phyloP scores from a whole-genome alignment of 2,113 vertebrate species.

The Ovis aries region ARS-UI_Ramb_v3.0 NC_056056.1:118887501-118888000 shows the following conservation, averaged over 20 bases:
- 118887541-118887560: conserved; percentile 90
- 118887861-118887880: not conserved
- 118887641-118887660: not conserved
- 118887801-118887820: not conserved
- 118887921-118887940: not conserved
- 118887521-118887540: conserved; percentile 93
- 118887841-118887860: not conserved
- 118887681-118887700: conserved; percentile 26
- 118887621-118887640: not conserved
- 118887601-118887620: conserved; percentile 5
- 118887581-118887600: conserved; percentile 89
- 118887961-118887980: not conserved
- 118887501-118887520: conserved; percentile 95
- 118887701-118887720: conserved; percentile 27
- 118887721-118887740: conserved; percentile 31
- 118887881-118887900: not conserved
- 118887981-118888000: not conserved
- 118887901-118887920: not conserved
- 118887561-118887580: conserved; percentile 87
- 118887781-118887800: conserved; percentile 36
- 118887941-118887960: not conserved
- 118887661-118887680: conserved; percentile 47
- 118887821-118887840: not conserved
- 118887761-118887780: conserved; percentile 26
- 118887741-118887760: not conserved